Evolutionary conservation across 2,113 vertebrate genomes (phyloP).

Genomic region (Alethe diademata): DNA sequence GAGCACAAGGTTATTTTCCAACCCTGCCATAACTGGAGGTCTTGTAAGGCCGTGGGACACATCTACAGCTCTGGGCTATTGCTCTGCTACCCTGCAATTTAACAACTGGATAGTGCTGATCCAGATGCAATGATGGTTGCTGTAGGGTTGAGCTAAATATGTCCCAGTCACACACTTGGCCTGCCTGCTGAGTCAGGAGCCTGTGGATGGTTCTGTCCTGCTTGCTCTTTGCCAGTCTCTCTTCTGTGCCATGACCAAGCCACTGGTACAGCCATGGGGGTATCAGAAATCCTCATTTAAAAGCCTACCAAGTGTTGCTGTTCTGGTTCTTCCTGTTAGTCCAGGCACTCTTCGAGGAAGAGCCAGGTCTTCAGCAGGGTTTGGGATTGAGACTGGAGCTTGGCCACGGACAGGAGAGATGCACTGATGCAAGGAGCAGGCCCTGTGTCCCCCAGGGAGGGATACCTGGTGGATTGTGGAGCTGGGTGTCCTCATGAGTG

Average conservation of each 20-base stretch:
- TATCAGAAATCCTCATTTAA: neutral
- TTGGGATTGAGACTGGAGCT: neutral
- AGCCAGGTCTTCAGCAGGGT: neutral
- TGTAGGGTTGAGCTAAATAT: neutral
- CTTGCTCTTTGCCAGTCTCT: neutral
- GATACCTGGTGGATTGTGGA: neutral
- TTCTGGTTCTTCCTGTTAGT: conserved; percentile 2
- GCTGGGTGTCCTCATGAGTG: rapidly evolving
- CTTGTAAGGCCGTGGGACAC: neutral
- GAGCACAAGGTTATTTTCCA: neutral
- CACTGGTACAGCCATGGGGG: neutral
- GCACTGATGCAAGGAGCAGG: rapidly evolving
- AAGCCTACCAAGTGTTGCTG: neutral
- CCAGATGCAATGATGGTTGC: neutral
- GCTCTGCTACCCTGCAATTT: neutral
- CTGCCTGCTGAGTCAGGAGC: neutral
- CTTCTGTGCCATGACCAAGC: neutral
- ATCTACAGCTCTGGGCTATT: neutral
- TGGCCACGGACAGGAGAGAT: rapidly evolving
- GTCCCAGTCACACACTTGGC: neutral
- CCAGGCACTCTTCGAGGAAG: neutral
- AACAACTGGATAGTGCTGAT: neutral
- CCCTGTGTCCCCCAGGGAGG: neutral
- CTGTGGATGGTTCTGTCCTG: neutral
- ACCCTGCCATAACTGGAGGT: neutral